Percentiles rank a stretch among this genome's conserved stretches.
Evolutionary conservation across 2,797 vertebrate species (phyloP).

Genomic region (Coregonus suidteri): DNA sequence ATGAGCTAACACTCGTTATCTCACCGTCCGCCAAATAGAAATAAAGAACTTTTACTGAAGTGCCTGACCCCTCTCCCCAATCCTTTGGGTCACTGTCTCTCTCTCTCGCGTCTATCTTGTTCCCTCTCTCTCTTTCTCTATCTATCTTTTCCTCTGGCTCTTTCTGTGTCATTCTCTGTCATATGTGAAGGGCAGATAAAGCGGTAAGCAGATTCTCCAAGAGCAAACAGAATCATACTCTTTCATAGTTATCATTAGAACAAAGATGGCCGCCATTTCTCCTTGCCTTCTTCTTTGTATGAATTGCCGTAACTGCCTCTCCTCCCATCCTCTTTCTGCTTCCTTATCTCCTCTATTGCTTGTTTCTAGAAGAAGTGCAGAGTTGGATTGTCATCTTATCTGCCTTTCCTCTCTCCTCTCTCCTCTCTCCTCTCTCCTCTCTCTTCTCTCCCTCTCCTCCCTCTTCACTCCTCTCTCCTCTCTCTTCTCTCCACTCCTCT

Average conservation of each 20-base stretch:
- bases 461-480: background rate
- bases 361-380: background rate
- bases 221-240: background rate
- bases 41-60: background rate
- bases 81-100: background rate
- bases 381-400: background rate
- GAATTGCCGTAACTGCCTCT: background rate
- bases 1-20: background rate
- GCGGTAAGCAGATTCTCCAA: background rate
- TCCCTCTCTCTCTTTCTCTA: background rate
- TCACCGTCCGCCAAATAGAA: background rate
- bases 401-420: background rate
- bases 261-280: background rate
- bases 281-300: background rate
- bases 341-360: conserved; percentile 2
- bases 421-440: background rate
- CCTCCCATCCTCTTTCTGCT: background rate
- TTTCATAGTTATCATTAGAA: background rate
- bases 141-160: background rate
- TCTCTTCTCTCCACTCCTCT: background rate
- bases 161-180: background rate
- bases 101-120: background rate
- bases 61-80: background rate
- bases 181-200: background rate
- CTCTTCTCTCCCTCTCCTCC: background rate